Percentiles rank a stretch among this genome's conserved stretches.
These are phyloP conservation scores for Drosophila pseudoobscura DNA, from an alignment of 1,140 invertebrate genomes.

Conservation along the genomic window DNA sequence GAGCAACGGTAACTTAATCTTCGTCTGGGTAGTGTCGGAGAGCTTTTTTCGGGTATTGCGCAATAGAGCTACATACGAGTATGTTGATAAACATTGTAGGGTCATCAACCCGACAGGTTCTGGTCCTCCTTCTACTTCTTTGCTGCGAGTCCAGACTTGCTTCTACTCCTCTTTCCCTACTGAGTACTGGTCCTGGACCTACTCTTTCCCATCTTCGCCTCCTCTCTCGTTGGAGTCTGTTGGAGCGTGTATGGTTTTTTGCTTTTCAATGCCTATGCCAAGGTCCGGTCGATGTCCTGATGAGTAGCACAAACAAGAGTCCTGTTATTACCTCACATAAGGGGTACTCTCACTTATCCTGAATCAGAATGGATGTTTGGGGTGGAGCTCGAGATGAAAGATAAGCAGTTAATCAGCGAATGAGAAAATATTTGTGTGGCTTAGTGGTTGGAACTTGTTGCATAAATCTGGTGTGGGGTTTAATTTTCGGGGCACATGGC, in stretches of 20 bases:
- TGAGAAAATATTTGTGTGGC: no score
- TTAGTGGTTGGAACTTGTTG: neutral
- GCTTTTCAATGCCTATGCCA: constrained; percentile 62
- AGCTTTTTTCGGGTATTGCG: constrained; percentile 48
- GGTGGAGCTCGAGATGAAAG: constrained; percentile 16
- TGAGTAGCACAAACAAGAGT: constrained; percentile 31
- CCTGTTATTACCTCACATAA: constrained; percentile 30
- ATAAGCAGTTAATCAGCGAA: constrained; percentile 10
- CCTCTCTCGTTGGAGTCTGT: neutral
- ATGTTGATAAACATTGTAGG: constrained; percentile 55
- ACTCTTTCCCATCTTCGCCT: neutral
- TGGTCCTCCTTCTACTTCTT: no score
- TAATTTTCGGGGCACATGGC: no score
- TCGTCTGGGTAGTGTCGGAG: constrained; percentile 14
- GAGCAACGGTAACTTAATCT: constrained; percentile 51
- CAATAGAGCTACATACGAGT: constrained; percentile 48
- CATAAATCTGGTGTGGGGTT: neutral
- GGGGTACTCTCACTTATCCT: constrained; percentile 33
- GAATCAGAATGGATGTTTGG: neutral
- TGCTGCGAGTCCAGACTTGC: no score
- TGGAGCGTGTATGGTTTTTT: constrained; percentile 18
- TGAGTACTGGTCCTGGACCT: no score
- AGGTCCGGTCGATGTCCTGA: constrained; percentile 49
- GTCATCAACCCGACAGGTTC: constrained; percentile 53
- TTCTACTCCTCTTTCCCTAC: no score